phyloP scores from a whole-genome alignment of 2,113 vertebrate genomes.

The Megaceryle torquata region DNA sequence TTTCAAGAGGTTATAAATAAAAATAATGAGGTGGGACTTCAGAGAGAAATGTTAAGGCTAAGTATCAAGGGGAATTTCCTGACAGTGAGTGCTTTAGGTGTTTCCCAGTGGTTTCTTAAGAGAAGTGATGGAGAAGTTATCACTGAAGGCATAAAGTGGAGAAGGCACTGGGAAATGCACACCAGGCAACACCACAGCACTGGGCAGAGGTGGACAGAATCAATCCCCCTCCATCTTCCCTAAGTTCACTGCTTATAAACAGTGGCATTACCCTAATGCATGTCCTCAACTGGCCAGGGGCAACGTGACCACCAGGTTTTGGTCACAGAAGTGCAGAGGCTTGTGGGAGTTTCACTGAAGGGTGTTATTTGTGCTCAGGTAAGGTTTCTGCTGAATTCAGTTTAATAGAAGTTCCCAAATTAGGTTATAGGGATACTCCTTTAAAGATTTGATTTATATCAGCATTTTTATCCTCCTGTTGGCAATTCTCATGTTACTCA shows the following conservation, averaged over 20 bases:
- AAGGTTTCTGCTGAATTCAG: not conserved
- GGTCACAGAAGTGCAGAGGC: not conserved
- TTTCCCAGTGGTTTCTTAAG: not conserved
- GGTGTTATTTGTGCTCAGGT: not conserved
- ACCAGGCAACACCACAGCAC: rapidly evolving
- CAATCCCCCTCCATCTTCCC: not conserved
- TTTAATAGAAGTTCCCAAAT: not conserved
- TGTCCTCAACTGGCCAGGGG: not conserved
- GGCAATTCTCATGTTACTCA: not conserved
- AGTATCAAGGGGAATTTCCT: not conserved
- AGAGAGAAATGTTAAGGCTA: not conserved
- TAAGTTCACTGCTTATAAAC: not conserved
- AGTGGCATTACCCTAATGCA: no score
- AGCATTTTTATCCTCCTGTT: not conserved
- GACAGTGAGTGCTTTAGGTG: not conserved
- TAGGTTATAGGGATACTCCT: not conserved
- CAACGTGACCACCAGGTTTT: not conserved
- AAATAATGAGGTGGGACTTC: not conserved
- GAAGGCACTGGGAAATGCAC: not conserved
- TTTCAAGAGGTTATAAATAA: not conserved
- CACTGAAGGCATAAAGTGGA: not conserved
- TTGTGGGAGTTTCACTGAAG: not conserved
- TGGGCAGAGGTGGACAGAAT: not conserved
- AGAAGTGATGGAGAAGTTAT: not conserved
- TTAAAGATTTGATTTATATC: not conserved